Evolutionary conservation across 1,140 invertebrate species (phyloP).

Genomic region (Phenacoccus solenopsis): DNA sequence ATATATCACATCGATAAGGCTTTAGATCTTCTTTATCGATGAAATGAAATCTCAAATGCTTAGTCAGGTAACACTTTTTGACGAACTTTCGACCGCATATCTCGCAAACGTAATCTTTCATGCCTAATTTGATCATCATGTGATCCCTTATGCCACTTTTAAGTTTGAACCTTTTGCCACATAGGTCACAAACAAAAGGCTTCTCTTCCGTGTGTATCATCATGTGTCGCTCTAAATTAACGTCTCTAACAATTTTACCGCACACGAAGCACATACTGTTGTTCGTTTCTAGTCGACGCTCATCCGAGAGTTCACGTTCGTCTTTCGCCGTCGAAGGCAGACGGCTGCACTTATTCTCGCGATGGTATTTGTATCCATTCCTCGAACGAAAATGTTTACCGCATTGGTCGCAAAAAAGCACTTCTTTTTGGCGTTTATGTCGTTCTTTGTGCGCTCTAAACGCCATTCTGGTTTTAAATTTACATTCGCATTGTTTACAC

Average conservation of each 20-base stretch:
- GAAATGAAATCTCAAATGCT: slow-evolving; percentile 7
- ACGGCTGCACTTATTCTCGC: neutral
- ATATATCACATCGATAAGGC: neutral
- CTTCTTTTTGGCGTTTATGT: neutral
- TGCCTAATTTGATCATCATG: neutral
- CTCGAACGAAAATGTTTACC: neutral
- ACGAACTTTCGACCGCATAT: slow-evolving; percentile 1
- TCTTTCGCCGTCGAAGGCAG: neutral
- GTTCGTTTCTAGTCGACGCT: neutral
- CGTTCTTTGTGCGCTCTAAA: neutral
- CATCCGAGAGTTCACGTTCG: neutral
- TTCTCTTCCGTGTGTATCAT: neutral
- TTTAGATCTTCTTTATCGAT: neutral
- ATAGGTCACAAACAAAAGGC: neutral
- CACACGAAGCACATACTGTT: neutral
- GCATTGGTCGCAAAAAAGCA: neutral
- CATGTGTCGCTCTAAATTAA: neutral
- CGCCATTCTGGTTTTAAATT: neutral
- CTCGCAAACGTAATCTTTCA: slow-evolving; percentile 4
- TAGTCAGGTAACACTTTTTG: neutral
- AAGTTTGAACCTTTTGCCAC: neutral
- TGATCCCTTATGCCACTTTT: neutral
- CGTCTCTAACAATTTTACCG: neutral
- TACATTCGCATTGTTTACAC: neutral
- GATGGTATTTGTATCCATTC: neutral